Evolutionary conservation across 1,140 invertebrate genomes (phyloP).

Genomic region (Anagrus nilaparvatae): DNA sequence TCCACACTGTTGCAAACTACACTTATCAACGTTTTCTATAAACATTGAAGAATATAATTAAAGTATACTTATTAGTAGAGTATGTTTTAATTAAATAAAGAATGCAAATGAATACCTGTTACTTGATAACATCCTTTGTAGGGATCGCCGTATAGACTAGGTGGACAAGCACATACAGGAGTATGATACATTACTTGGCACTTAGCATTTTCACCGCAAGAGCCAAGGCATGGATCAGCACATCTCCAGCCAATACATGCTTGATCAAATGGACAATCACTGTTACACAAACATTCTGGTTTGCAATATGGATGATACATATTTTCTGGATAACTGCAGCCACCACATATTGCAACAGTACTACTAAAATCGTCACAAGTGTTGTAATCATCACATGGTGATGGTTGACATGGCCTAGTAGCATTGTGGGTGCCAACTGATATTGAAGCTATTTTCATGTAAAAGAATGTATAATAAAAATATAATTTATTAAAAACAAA

Average conservation of each 20-base stretch:
- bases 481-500: slow-evolving; percentile 7
- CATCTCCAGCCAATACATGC: slow-evolving; percentile 69
- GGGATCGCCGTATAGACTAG: slow-evolving; percentile 68
- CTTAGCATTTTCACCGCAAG: slow-evolving; percentile 68
- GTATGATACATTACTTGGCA: slow-evolving; percentile 67
- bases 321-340: slow-evolving; percentile 57
- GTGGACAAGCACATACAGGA: slow-evolving; percentile 64
- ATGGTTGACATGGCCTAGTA: slow-evolving; percentile 58
- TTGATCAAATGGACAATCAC: slow-evolving; percentile 66
- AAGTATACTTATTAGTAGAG: no score
- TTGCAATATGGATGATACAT: slow-evolving; percentile 59
- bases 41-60: no score
- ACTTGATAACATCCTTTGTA: slow-evolving; percentile 45
- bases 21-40: slow-evolving; percentile 47
- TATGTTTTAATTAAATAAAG: neutral
- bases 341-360: slow-evolving; percentile 67
- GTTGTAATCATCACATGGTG: slow-evolving; percentile 62
- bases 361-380: slow-evolving; percentile 58
- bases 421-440: slow-evolving; percentile 46
- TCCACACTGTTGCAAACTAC: slow-evolving; percentile 60
- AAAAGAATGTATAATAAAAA: slow-evolving; percentile 23
- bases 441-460: slow-evolving; percentile 31
- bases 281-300: slow-evolving; percentile 66
- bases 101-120: neutral
- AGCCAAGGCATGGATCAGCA: slow-evolving; percentile 68